Percentiles rank a stretch among this genome's conserved stretches.
phyloP scores from a whole-genome alignment of 2,888 invertebrate genomes.

The Agriotes lineatus region DNA sequence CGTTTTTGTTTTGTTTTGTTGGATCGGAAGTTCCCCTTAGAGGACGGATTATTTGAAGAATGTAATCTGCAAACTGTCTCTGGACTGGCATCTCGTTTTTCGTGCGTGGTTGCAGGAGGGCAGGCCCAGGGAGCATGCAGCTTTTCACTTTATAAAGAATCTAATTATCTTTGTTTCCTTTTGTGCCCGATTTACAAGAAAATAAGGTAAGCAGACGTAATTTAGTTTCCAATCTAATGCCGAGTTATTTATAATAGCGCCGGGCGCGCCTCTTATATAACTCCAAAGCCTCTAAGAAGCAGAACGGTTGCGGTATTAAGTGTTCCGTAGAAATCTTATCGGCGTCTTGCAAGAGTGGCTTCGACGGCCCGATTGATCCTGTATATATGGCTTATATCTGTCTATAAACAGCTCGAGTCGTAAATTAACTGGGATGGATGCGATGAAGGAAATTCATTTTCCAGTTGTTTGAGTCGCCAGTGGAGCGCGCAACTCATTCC shows the following conservation, averaged over 20 bases:
- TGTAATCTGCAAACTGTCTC: too few relatives aligned
- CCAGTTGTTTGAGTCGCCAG: slow-evolving; percentile 67
- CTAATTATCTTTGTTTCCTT: slow-evolving; percentile 39
- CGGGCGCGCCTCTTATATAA: slow-evolving; percentile 39
- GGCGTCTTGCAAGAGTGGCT: slow-evolving; percentile 67
- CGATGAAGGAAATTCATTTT: slow-evolving; percentile 69
- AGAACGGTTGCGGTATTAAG: slow-evolving; percentile 56
- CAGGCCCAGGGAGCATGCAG: too few relatives aligned
- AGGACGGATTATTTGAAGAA: too few relatives aligned
- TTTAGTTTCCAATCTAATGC: slow-evolving; percentile 48
- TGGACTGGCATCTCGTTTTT: too few relatives aligned
- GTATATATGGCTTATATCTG: slow-evolving; percentile 63
- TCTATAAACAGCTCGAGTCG: slow-evolving; percentile 66
- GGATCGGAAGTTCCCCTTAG: too few relatives aligned
- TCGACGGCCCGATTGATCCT: slow-evolving; percentile 64
- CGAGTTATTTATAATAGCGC: slow-evolving; percentile 51
- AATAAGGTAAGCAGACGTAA: slow-evolving; percentile 49
- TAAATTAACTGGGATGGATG: slow-evolving; percentile 67
- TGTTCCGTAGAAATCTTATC: slow-evolving; percentile 65
- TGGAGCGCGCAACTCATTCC: slow-evolving; percentile 63
- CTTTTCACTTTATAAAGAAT: slow-evolving; percentile 26
- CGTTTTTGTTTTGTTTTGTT: too few relatives aligned
- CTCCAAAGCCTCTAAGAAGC: slow-evolving; percentile 49
- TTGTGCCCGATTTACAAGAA: slow-evolving; percentile 36
- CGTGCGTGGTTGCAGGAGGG: too few relatives aligned